Evolutionary conservation across 2,797 vertebrate species (phyloP), one percentile per base, ranked within the genome.

Genomic region (Enteromius mattozi): DNA sequence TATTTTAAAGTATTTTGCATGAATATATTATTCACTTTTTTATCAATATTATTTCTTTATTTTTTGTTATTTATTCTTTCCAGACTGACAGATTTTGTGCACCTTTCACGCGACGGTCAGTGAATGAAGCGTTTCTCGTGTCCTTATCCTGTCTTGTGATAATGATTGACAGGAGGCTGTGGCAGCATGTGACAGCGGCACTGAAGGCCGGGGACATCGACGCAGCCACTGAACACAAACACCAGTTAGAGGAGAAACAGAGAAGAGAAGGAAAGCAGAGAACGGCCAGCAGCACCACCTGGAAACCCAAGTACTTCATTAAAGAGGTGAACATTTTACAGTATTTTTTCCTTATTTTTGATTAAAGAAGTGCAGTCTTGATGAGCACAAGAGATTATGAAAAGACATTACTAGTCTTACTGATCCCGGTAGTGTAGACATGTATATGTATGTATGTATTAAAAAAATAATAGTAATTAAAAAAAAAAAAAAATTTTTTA

Each of bases 241-340:
- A 93, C 86, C 78, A 80, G 68, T 95, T 98, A 40, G 97, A 98
- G 88, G 97, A 98, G 90, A 92, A 92, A 2, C 97, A 98, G 91
- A 94, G 97, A 9, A 90, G 88, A 0, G 97, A 98, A 88, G 95
- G 96, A 77, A 94, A 95, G 86, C 95, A 97, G 71, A 95, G 97
- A 7, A 91, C 88, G 0, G 88, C 92, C 1, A 93, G 92, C 70
- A 90, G 91, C 9, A 87, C 89, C 0, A 89, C 91, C 0, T 98
- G 97, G 97, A 95, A 94, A 85, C 96, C 97, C 88, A 96, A 95
- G 78, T 95, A 97, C 86, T 98, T 98, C 85, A 90, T 93, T 87
- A 97, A 96, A 92, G 97, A 98, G 96, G 97, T 97, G 91, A 94
- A 35, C 35, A 35, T 35, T 35, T 35, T 3, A 35, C 35, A 40